phyloP scores from a whole-genome alignment of 2,888 invertebrate species.

The Spodoptera picta region DNA sequence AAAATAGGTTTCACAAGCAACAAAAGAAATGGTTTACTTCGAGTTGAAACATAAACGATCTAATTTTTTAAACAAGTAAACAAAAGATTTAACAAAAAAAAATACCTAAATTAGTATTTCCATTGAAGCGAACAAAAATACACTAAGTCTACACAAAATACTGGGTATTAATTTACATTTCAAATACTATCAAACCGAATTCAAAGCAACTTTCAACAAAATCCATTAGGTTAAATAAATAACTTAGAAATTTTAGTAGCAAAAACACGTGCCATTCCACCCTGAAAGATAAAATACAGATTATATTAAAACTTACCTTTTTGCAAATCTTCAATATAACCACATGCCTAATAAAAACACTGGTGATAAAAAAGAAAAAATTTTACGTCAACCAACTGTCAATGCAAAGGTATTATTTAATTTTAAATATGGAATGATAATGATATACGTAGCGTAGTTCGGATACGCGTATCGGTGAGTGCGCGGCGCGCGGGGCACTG shows the following conservation, averaged over 20 bases:
- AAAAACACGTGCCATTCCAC: slow-evolving; percentile 49
- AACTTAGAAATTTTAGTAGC: slow-evolving; percentile 34
- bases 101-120: too few relatives aligned
- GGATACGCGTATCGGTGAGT: slow-evolving; percentile 58
- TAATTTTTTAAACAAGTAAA: too few relatives aligned
- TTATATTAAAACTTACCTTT: slow-evolving; percentile 39
- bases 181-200: slow-evolving; percentile 17
- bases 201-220: slow-evolving; percentile 15
- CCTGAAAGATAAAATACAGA: slow-evolving; percentile 38
- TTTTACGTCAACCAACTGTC: slow-evolving; percentile 9
- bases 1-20: too few relatives aligned
- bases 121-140: slow-evolving; percentile 2
- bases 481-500: slow-evolving; percentile 82
- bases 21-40: too few relatives aligned
- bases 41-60: too few relatives aligned
- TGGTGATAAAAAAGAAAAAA: slow-evolving; percentile 22
- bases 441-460: slow-evolving; percentile 17
- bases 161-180: not conserved
- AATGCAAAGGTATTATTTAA: slow-evolving; percentile 11
- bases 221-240: slow-evolving; percentile 46
- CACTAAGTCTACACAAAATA: not conserved
- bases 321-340: slow-evolving; percentile 23
- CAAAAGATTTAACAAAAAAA: too few relatives aligned
- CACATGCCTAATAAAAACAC: slow-evolving; percentile 49
- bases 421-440: slow-evolving; percentile 27